Percentiles rank a stretch among this genome's conserved stretches.
Evolutionary conservation across 2,888 invertebrate genomes (phyloP).

Genomic region (Emmelina monodactyla): DNA sequence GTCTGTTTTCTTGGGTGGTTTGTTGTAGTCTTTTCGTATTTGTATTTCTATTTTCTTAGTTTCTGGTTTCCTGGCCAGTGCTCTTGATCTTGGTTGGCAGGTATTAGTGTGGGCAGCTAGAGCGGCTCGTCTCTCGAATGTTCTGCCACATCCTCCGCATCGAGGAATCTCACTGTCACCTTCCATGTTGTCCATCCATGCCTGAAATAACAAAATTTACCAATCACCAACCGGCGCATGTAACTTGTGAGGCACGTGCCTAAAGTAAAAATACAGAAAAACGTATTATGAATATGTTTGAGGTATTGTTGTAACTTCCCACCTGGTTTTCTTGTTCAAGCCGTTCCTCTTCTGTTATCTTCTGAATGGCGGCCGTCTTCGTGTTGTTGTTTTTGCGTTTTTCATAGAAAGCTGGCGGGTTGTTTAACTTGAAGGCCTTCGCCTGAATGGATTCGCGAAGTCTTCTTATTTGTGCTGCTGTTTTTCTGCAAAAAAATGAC

Average conservation of each 20-base stretch:
- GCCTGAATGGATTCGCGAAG: conserved; percentile 73
- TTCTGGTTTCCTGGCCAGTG: conserved; percentile 28
- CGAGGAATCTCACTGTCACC: conserved; percentile 67
- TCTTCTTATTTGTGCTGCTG: conserved; percentile 72
- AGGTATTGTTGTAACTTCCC: too few species aligned
- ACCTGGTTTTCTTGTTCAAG: conserved; percentile 68
- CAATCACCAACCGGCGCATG: too few species aligned
- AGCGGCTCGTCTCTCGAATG: conserved; percentile 77
- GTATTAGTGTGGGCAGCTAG: conserved; percentile 74
- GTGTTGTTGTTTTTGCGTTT: conserved; percentile 35
- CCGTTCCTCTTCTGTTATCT: conserved; percentile 54
- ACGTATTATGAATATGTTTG: too few species aligned
- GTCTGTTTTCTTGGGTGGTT: conserved; percentile 21
- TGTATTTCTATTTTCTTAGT: conserved; percentile 48
- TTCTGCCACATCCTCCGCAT: conserved; percentile 74
- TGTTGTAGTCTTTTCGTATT: conserved; percentile 52
- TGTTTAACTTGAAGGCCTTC: conserved; percentile 69
- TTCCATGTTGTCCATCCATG: conserved; percentile 73
- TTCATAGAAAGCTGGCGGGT: conserved; percentile 61
- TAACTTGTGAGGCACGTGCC: too few species aligned
- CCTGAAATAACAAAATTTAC: too few species aligned
- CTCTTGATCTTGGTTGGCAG: conserved; percentile 63
- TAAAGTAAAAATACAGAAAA: too few species aligned
- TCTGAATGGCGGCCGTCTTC: conserved; percentile 27
- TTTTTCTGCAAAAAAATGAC: conserved; percentile 65